Percentiles rank a stretch among this genome's conserved stretches.
Conservation (phyloP, 2,797 vertebrate genomes). For the Okamejei kenojei region DNA sequence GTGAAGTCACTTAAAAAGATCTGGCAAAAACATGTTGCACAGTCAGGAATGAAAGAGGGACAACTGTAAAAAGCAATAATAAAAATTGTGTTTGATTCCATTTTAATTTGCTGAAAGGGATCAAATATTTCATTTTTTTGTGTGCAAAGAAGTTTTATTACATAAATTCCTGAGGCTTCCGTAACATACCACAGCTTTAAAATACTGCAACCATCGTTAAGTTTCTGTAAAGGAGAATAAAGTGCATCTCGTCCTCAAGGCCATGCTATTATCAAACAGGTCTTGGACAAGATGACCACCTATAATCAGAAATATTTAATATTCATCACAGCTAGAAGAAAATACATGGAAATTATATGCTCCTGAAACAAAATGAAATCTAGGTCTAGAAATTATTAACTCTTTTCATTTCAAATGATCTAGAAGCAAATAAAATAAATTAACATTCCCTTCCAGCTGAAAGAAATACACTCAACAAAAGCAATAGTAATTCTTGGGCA, state of each 20-base stretch:
- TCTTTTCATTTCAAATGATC: constrained; percentile 5
- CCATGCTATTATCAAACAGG: background rate
- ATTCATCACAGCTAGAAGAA: background rate
- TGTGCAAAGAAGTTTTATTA: background rate
- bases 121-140: background rate
- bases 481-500: background rate
- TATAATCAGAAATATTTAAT: background rate
- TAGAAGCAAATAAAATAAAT: background rate
- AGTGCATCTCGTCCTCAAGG: background rate
- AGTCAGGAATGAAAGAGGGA: background rate
- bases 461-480: background rate
- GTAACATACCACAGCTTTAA: constrained; percentile 18
- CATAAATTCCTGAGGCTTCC: background rate
- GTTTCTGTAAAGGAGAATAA: background rate
- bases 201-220: background rate
- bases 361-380: constrained; percentile 31
- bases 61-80: background rate
- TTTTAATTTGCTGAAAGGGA: background rate
- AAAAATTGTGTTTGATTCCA: background rate
- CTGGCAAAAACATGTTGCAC: background rate
- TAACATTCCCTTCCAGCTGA: background rate
- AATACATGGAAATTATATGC: background rate
- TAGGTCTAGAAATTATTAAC: constrained; percentile 27
- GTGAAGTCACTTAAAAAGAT: background rate
- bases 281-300: background rate